Percentiles rank a stretch among this genome's conserved stretches.
phyloP scores from a whole-genome alignment of 2,797 vertebrate genomes.

The Loris lydekkerianus region DNA sequence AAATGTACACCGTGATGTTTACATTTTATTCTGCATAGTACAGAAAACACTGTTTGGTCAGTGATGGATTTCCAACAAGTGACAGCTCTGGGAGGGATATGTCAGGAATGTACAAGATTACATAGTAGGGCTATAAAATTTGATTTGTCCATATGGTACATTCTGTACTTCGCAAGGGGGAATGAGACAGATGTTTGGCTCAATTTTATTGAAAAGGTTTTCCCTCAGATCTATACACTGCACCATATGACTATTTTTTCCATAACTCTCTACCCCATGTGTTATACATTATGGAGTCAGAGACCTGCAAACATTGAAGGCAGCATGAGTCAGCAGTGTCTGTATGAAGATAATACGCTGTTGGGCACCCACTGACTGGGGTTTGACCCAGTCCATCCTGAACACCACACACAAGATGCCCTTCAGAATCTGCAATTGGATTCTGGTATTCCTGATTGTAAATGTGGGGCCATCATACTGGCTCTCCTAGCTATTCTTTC shows the following conservation, averaged over 20 bases:
- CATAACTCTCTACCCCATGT: constrained; percentile 33
- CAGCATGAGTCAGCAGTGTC: constrained; percentile 14
- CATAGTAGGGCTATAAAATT: constrained; percentile 72
- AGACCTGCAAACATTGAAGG: not conserved
- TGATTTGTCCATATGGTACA: constrained; percentile 79
- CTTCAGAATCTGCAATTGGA: not conserved
- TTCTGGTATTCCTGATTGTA: not conserved
- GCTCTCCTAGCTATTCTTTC: not conserved
- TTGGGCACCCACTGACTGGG: not conserved
- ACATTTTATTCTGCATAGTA: constrained; percentile 3
- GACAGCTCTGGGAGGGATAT: constrained; percentile 22
- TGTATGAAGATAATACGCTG: not conserved
- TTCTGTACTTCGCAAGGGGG: constrained; percentile 82
- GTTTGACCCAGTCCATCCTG: not conserved
- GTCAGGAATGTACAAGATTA: constrained; percentile 52
- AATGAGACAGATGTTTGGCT: constrained; percentile 70
- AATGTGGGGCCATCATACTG: not conserved
- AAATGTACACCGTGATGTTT: not conserved
- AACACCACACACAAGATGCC: not conserved
- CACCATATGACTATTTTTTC: constrained; percentile 44
- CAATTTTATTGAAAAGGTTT: constrained; percentile 71
- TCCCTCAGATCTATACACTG: constrained; percentile 65
- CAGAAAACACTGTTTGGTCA: constrained; percentile 9
- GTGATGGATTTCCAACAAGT: constrained; percentile 45
- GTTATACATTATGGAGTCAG: constrained; percentile 68